A percentile compares a stretch with the other conserved stretches of the same genome.
phyloP scores from a whole-genome alignment of 2,888 invertebrate genomes.

The Acrocera orbiculus region DNA sequence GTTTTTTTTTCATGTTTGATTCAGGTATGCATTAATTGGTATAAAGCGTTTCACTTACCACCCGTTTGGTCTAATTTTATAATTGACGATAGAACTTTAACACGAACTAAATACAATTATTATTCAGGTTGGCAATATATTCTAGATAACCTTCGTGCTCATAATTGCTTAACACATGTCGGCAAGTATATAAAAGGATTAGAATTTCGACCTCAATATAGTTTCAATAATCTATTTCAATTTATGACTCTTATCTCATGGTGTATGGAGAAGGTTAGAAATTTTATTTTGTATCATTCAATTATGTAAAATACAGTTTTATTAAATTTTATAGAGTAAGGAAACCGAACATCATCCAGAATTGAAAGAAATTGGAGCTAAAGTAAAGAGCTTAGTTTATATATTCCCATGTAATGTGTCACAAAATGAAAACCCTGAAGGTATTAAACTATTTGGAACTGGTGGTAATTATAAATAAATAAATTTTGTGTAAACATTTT shows the following conservation, averaged over 20 bases:
- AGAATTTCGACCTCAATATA: conserved; percentile 52
- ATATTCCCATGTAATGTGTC: conserved; percentile 61
- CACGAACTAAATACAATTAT: conserved; percentile 57
- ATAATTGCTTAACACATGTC: conserved; percentile 48
- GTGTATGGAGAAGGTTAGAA: conserved; percentile 42
- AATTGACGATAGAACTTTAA: conserved; percentile 53
- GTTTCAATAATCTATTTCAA: conserved; percentile 67
- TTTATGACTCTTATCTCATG: conserved; percentile 68
- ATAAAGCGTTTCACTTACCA: conserved; percentile 51
- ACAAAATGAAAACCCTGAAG: conserved; percentile 40
- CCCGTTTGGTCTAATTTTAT: conserved; percentile 59
- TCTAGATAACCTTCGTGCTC: conserved; percentile 55
- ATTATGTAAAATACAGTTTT: too few species aligned
- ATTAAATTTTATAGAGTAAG: conserved; percentile 1
- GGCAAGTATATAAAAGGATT: conserved; percentile 47
- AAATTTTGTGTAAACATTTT: too few species aligned
- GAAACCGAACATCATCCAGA: conserved; percentile 17
- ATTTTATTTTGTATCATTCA: background rate
- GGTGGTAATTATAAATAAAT: conserved; percentile 33
- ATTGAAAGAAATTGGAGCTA: conserved; percentile 35
- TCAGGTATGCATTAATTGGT: conserved; percentile 38
- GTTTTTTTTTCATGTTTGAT: background rate
- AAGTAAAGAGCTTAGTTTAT: conserved; percentile 44
- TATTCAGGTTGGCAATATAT: conserved; percentile 67
- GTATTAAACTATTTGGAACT: conserved; percentile 54